phyloP scores from a whole-genome alignment of 2,797 vertebrate genomes.

The Loriculus beryllinus region DNA sequence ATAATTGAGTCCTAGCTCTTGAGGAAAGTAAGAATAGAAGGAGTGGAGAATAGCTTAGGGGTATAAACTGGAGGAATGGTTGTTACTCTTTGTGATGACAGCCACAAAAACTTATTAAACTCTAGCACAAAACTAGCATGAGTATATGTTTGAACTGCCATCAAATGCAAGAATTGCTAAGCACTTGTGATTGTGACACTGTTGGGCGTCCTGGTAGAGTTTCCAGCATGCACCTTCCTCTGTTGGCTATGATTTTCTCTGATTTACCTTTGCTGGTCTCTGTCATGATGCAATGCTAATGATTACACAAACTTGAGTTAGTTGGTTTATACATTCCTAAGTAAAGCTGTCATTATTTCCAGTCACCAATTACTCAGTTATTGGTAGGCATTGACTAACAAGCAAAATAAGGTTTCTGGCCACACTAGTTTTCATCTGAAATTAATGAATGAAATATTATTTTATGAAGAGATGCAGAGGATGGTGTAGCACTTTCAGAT shows the following conservation, averaged over 20 bases:
- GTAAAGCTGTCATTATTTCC: neutral
- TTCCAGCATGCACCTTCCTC: neutral
- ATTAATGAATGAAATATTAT: neutral
- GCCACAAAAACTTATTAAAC: neutral
- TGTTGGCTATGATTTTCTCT: neutral
- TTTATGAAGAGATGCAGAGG: neutral
- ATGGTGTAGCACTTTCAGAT: accelerated
- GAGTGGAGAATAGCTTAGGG: neutral
- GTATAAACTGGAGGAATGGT: neutral
- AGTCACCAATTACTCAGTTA: neutral
- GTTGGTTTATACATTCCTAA: neutral
- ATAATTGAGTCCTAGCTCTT: neutral
- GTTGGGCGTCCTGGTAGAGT: neutral
- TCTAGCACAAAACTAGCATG: neutral
- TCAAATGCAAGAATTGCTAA: neutral
- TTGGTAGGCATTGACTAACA: neutral
- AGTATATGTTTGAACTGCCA: neutral
- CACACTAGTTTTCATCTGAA: neutral
- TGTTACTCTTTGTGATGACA: neutral
- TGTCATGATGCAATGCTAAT: neutral
- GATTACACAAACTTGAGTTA: neutral
- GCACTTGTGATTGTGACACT: neutral
- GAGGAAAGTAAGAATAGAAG: neutral
- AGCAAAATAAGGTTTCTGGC: neutral
- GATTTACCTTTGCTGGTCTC: neutral